A percentile compares a stretch with the other conserved stretches of the same genome.
These are phyloP conservation scores for Acanthosepion lycidas DNA, from an alignment of 2,888 invertebrate genomes.

Conservation along the genomic window DNA sequence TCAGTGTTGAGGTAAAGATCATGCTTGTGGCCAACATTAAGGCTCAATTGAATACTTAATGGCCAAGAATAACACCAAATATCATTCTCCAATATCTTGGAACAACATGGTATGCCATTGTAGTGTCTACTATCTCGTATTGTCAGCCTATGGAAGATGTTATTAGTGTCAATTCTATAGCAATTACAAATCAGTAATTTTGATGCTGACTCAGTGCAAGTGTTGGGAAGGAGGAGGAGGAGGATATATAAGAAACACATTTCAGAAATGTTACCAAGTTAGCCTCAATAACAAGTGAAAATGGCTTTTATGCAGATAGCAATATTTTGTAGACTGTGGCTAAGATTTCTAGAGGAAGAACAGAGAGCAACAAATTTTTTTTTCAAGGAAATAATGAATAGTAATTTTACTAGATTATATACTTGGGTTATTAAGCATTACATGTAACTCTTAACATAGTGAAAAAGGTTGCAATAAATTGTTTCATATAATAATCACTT, in stretches of 20 bases:
- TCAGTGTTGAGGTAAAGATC: background rate
- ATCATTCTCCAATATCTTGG: background rate
- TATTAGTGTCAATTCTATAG: background rate
- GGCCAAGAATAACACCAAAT: conserved; percentile 33
- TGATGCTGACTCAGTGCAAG: background rate
- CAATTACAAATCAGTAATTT: background rate
- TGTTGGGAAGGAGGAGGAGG: background rate
- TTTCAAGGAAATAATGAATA: background rate
- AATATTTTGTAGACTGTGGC: background rate
- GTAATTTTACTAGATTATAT: too few species aligned
- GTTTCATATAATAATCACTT: too few species aligned
- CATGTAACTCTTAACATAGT: too few species aligned
- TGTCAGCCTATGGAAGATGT: background rate
- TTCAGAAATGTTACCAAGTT: too few species aligned
- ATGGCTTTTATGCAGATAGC: background rate
- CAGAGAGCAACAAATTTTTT: background rate
- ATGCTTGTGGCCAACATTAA: background rate
- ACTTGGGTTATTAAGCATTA: too few species aligned
- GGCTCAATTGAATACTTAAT: conserved; percentile 33
- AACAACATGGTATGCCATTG: background rate
- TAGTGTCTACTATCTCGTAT: background rate
- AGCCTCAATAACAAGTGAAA: background rate
- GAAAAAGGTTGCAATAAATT: too few species aligned
- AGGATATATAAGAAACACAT: background rate
- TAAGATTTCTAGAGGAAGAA: background rate